Evolutionary conservation across 1,140 invertebrate species (phyloP).

Genomic region (Parapsyche elsis): DNA sequence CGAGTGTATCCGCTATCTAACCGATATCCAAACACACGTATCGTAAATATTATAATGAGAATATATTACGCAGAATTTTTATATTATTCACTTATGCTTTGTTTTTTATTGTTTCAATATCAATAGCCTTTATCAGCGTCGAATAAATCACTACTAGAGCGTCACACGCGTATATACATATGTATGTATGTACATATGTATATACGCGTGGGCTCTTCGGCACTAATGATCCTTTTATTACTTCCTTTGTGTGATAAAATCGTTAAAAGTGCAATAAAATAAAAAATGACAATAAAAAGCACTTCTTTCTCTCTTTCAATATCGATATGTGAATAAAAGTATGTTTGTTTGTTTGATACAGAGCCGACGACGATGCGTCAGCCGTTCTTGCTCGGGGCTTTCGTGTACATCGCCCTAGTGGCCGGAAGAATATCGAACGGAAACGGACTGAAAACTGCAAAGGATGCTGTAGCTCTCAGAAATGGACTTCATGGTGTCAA

Average conservation of each 20-base stretch:
- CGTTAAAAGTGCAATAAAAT: too few species aligned
- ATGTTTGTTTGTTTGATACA: slow-evolving; percentile 30
- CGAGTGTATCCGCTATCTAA: too few species aligned
- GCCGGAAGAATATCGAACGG: slow-evolving; percentile 40
- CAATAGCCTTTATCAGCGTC: neutral
- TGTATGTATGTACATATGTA: too few species aligned
- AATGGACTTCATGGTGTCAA: slow-evolving; percentile 19
- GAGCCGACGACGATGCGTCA: slow-evolving; percentile 19
- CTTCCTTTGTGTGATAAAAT: neutral
- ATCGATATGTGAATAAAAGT: neutral
- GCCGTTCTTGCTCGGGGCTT: slow-evolving; percentile 15
- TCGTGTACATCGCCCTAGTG: slow-evolving; percentile 35
- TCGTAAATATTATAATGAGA: too few species aligned
- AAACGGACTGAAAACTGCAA: slow-evolving; percentile 52
- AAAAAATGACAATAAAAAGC: neutral
- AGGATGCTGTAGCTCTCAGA: slow-evolving; percentile 56
- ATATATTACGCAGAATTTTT: too few species aligned
- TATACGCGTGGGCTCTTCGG: neutral
- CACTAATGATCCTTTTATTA: slow-evolving; percentile 1
- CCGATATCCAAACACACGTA: too few species aligned
- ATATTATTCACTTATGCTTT: too few species aligned
- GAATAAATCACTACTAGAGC: neutral
- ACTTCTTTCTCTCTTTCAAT: neutral
- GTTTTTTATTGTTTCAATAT: too few species aligned
- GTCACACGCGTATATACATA: too few species aligned